Evolutionary conservation across 2,888 invertebrate genomes (phyloP).

Genomic region (Drosophila leonis): DNA sequence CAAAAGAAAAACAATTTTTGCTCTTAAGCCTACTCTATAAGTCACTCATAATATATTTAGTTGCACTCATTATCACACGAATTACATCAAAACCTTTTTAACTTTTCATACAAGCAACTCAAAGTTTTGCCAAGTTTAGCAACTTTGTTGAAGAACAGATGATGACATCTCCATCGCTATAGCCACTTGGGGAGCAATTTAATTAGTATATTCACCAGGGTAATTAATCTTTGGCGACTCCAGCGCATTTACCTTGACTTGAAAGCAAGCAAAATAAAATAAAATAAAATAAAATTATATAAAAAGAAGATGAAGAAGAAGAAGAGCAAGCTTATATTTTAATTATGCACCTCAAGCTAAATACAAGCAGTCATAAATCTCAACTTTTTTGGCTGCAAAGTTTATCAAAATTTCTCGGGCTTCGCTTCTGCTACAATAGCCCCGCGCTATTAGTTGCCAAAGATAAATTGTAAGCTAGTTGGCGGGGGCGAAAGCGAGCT

Average conservation of each 20-base stretch:
- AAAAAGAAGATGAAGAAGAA: not conserved
- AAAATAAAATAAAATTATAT: not conserved
- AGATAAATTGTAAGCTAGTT: constrained; percentile 63
- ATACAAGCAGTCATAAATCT: constrained; percentile 63
- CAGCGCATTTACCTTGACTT: constrained; percentile 14
- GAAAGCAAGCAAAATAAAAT: constrained; percentile 11
- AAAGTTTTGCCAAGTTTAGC: not conserved
- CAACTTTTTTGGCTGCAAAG: constrained; percentile 60
- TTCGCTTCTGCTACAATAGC: constrained; percentile 4
- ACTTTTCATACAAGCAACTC: not conserved
- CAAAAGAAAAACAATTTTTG: not conserved
- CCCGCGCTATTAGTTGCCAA: constrained; percentile 60
- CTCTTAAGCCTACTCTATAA: not conserved
- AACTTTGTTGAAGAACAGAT: constrained; percentile 3
- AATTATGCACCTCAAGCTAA: constrained; percentile 36
- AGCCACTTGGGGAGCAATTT: constrained; percentile 6
- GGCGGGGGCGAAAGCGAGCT: not conserved
- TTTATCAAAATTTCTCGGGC: constrained; percentile 49
- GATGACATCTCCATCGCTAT: constrained; percentile 4
- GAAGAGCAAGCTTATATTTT: constrained; percentile 27
- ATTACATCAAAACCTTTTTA: not conserved
- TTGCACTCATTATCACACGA: constrained; percentile 2
- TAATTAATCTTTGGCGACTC: constrained; percentile 30
- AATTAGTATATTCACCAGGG: constrained; percentile 21
- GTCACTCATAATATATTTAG: not conserved